Evolutionary conservation across 1,140 invertebrate species (phyloP), one percentile per base, ranked within the genome.

Genomic region (Bombus soroeensis): DNA sequence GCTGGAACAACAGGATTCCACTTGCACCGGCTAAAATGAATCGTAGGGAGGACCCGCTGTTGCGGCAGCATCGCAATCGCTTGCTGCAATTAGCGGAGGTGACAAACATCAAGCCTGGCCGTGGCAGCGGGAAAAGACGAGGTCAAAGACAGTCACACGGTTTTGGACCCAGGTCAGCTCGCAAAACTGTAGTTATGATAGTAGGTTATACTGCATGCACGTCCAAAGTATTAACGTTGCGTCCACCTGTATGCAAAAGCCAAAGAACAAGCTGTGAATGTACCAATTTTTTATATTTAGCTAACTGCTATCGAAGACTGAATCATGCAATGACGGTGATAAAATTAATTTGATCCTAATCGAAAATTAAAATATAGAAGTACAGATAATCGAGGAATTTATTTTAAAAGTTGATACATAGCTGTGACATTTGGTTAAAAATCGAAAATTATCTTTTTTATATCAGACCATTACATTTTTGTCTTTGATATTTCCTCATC

Each of bases 31-130:
- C 87, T 92, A 94, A 90, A 93, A 95, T 95, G 94, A 94, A 93
- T 93, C 93, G 93, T 75, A 91, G 91, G 83, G 94, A 94, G 82
- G 94, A 95, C 88, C 92, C 94, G 91, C 92, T 94, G 92, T 92
- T 95, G 78, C 94, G 92, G 91, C 94, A 95, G 92, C 94, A 95
- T 92, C 93, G 93, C 75, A 94, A 86, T 91, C 94, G 94, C 70
- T 85, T 95, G 90, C 93, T 95, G 92, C 94, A 95, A 91, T 91
- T 95, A 78, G 94, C 94, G 53, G 94, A 95, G 87, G 91, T 93
- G 84, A 94, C 94, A 25, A 94, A 95, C 78, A 94, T 95, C 86
- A 94, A 94, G 86, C 94, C 93, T 80, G 94, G 94, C 68, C 94
- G 92, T 88, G 94, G 93, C 70, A 94, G 91, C 87, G 92, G 93